A percentile compares a stretch with the other conserved stretches of the same genome.
These are phyloP conservation scores for Charadrius vociferus DNA, from an alignment of 2,113 vertebrate species.

Conservation along the genomic window DNA sequence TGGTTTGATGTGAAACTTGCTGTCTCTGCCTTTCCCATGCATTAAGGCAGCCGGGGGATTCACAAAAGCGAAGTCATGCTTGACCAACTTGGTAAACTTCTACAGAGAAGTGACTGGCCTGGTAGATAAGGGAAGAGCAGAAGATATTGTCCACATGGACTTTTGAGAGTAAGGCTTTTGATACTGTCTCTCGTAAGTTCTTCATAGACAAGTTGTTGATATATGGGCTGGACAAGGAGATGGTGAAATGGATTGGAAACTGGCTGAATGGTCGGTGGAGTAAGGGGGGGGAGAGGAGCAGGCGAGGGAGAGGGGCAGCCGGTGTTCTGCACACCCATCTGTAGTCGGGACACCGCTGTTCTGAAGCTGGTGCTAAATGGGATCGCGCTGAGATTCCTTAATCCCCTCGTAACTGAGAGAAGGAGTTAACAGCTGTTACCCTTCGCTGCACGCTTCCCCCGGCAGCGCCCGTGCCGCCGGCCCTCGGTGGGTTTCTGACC, in stretches of 20 bases:
- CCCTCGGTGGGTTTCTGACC: not conserved
- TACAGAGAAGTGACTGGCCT: too few species aligned
- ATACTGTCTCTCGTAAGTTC: too few species aligned
- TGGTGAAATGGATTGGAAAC: too few species aligned
- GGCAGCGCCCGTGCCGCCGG: accelerated
- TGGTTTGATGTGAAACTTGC: not conserved
- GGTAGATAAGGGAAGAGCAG: too few species aligned
- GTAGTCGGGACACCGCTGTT: not conserved
- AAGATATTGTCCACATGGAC: too few species aligned
- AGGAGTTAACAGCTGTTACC: not conserved
- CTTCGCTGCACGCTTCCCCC: not conserved
- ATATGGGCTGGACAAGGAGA: too few species aligned
- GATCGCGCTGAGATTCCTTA: not conserved
- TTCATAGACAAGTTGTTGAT: too few species aligned
- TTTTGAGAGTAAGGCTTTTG: too few species aligned
- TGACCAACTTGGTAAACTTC: too few species aligned
- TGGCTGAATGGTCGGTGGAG: too few species aligned
- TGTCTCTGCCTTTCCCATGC: not conserved
- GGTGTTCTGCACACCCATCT: not conserved
- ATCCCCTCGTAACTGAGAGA: not conserved
- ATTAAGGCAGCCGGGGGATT: not conserved
- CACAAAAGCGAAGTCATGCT: too few species aligned
- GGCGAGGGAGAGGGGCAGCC: not conserved
- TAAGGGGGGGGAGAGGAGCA: too few species aligned
- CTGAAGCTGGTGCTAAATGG: not conserved